A percentile compares a stretch with the other conserved stretches of the same genome.
Evolutionary conservation across 2,888 invertebrate species (phyloP).

Genomic region (Aleiodes alternator): DNA sequence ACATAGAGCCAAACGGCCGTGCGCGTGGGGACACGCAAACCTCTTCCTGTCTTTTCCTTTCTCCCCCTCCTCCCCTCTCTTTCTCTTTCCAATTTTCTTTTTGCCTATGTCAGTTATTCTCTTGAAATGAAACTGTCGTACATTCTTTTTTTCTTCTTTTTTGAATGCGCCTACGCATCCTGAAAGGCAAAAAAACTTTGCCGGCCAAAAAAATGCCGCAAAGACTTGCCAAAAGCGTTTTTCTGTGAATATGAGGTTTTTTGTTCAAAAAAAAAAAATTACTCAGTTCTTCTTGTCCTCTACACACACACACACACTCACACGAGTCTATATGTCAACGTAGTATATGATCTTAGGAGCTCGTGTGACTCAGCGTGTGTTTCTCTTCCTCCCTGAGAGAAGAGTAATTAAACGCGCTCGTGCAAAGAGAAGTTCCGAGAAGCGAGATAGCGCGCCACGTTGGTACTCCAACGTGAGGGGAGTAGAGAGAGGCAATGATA

Average conservation of each 20-base stretch:
- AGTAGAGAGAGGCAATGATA: slow-evolving; percentile 27
- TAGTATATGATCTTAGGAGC: slow-evolving; percentile 22
- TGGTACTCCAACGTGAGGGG: slow-evolving; percentile 37
- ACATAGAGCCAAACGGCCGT: slow-evolving; percentile 19
- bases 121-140: neutral
- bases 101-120: slow-evolving; percentile 4
- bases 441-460: slow-evolving; percentile 35
- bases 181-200: slow-evolving; percentile 1
- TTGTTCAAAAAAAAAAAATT: neutral
- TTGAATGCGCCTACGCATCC: slow-evolving; percentile 14
- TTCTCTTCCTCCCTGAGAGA: slow-evolving; percentile 50
- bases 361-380: slow-evolving; percentile 50
- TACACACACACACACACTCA: slow-evolving; percentile 15
- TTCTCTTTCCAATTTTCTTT: neutral
- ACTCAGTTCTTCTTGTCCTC: neutral
- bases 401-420: slow-evolving; percentile 55
- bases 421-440: slow-evolving; percentile 52
- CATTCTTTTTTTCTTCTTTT: slow-evolving; percentile 21
- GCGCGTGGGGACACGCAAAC: slow-evolving; percentile 18
- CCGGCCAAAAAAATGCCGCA: slow-evolving; percentile 28
- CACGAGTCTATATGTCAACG: neutral
- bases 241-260: slow-evolving; percentile 16
- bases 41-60: neutral
- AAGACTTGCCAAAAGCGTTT: slow-evolving; percentile 41
- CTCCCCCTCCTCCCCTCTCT: neutral